A percentile compares a stretch with the other conserved stretches of the same genome.
These are phyloP conservation scores for human DNA, from an alignment of 2,113 vertebrate species.

Conservation along the genomic window DNA sequence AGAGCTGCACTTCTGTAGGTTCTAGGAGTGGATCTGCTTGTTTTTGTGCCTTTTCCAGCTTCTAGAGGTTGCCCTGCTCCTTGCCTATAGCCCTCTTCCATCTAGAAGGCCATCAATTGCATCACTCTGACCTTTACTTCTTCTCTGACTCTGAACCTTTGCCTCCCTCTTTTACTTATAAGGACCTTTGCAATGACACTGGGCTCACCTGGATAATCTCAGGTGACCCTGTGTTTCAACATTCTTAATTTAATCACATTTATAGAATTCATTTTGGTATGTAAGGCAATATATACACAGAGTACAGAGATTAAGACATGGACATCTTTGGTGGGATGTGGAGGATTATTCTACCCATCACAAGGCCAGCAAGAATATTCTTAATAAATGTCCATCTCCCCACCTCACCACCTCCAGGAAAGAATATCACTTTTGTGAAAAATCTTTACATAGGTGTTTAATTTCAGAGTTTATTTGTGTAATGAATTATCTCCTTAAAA, in stretches of 20 bases:
- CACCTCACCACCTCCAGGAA: background rate
- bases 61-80: background rate
- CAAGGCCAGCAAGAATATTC: background rate
- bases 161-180: background rate
- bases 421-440: slow-evolving; percentile 58
- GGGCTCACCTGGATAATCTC: background rate
- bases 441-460: slow-evolving; percentile 46
- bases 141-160: background rate
- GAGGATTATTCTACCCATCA: background rate
- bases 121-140: background rate
- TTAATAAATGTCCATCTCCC: background rate
- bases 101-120: background rate
- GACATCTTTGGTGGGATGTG: background rate
- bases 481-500: slow-evolving; percentile 77
- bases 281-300: background rate
- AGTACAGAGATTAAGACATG: background rate
- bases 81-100: background rate
- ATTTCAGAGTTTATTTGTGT: slow-evolving; percentile 73
- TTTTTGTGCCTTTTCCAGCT: background rate
- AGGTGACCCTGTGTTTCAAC: background rate
- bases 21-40: background rate
- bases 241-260: background rate
- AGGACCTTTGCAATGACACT: background rate
- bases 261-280: background rate
- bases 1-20: background rate